A percentile compares a stretch with the other conserved stretches of the same genome.
Evolutionary conservation across 2,113 vertebrate genomes (phyloP).

Genomic region (Pteruthius melanotis): DNA sequence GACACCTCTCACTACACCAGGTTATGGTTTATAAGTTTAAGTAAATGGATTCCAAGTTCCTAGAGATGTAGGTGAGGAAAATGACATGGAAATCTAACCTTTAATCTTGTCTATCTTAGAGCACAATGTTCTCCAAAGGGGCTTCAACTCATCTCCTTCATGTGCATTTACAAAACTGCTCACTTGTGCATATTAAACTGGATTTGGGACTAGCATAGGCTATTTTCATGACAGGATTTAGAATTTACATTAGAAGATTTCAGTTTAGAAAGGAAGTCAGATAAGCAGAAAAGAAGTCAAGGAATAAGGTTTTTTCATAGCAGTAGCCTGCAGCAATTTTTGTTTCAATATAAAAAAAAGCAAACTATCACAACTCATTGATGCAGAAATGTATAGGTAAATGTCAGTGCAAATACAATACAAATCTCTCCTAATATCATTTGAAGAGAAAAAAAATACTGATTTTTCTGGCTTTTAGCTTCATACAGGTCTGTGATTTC

Average conservation of each 20-base stretch:
- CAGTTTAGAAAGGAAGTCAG: neutral
- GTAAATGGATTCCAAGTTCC: neutral
- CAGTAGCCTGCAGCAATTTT: neutral
- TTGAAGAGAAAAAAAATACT: neutral
- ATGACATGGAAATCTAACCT: neutral
- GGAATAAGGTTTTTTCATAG: neutral
- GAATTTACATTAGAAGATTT: neutral
- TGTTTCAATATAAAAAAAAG: neutral
- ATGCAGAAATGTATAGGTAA: conserved; percentile 29
- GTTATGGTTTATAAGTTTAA: neutral
- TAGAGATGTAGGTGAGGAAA: neutral
- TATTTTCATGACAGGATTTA: neutral
- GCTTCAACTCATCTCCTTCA: neutral
- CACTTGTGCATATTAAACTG: neutral
- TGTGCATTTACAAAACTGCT: neutral
- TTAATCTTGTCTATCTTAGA: neutral
- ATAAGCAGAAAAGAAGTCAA: neutral
- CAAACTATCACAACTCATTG: neutral
- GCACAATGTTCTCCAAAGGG: neutral
- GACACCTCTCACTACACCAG: neutral
- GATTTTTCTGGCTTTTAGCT: conserved; percentile 28
- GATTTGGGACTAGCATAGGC: neutral
- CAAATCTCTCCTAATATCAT: neutral
- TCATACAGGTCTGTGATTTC: neutral
- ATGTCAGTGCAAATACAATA: conserved; percentile 45